Base-by-base conservation (phyloP, 2,888 invertebrate genomes). In the Dasypogon diadema region DNA sequence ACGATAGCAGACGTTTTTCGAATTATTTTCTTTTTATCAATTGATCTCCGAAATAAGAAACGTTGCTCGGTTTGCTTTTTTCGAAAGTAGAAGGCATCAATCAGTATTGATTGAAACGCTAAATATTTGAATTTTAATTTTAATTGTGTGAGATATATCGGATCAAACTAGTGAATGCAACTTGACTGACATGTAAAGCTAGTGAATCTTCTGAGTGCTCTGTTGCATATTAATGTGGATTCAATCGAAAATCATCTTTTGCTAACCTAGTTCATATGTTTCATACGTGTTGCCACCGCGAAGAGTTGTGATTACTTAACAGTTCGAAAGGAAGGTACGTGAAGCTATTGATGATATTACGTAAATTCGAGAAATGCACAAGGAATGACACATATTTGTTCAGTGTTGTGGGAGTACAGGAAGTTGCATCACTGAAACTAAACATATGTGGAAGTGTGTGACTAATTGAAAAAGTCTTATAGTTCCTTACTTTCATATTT, bases 1-100 rank as follows among this genome's bases (percentile, higher is more conserved):
- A 65, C 65, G 65, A 65, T 26, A 48, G 65, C 65, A 65, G 65
- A 65, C 65, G 65, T 65, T 65, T 22, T 30, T 16, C 30, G 26
- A n/a, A n/a, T 37, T 60, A 37, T 12, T 60, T 60, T 21, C 21
- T 60, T 37, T 34, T 60, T 16, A 60, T 12, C 6, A 5, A 37
- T 37, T n/a, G 42, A 37, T 37, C 30, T 30, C 30, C 3, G 8
- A 30, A 8, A 30, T 3, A 5, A 30, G 8, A 8, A 30, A 30
- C 30, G 8, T 30, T 8, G 30, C 30, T 3, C 8, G 30, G 42
- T 12, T 1, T 42, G 12, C 42, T 12, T 12, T 12, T 42, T 8
- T 1, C 5, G 14, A 60, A 60, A 34, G n/a, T 37, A 12, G 34
- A 37, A 22, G 30, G 16, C 34, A 60, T 60, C 16, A 30, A 60